Base-by-base conservation (phyloP, 2,888 invertebrate genomes). In the Lasioglossum pauxillum region DNA sequence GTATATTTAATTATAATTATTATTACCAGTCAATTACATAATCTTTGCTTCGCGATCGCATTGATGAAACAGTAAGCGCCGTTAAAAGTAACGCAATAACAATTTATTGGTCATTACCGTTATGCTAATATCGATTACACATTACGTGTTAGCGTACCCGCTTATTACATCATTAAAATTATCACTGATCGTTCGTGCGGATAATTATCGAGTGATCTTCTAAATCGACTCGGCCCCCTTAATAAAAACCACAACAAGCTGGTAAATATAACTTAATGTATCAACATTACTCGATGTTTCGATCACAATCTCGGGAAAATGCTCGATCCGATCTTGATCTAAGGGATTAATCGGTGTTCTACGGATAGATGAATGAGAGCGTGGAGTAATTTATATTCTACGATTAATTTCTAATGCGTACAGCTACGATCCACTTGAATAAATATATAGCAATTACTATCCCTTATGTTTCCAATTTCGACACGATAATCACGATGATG, bases 81-180 rank as follows among this genome's bases (percentile, higher is more conserved):
- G 71, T 89, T 87, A 76, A 89, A 88, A 87, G 83, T 89, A 89
- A 92, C 83, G 79, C 78, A 85, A 87, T 89, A 92, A 92, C 89
- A 91, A 88, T 92, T 92, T 93, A 93, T 93, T 90, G 69, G 53
- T 85, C 80, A 87, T 85, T 79, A 78, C 67, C 72, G 74, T 78
- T 83, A 82, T 86, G 12, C 69, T 89, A 87, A 87, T 80, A 49
- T 86, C 74, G 74, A 76, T 84, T 82, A 87, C 77, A 76, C 35
- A 64, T 78, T 84, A 85, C 35, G 75, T 57, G 53, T 80, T 83
- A 83, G 16, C 80, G 78, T 76, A 75, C 53, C 77, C 44, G 23
- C 71, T 78, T 87, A 78, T 75, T 75, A 60, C 82, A 89, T 89
- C 76, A 83, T 88, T 89, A 86, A 78, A 87, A 69, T 87, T 90